Evolutionary conservation across 2,797 vertebrate genomes (phyloP), one percentile per base, ranked within the genome.

Genomic region (Sternarchorhynchus goeldii): DNA sequence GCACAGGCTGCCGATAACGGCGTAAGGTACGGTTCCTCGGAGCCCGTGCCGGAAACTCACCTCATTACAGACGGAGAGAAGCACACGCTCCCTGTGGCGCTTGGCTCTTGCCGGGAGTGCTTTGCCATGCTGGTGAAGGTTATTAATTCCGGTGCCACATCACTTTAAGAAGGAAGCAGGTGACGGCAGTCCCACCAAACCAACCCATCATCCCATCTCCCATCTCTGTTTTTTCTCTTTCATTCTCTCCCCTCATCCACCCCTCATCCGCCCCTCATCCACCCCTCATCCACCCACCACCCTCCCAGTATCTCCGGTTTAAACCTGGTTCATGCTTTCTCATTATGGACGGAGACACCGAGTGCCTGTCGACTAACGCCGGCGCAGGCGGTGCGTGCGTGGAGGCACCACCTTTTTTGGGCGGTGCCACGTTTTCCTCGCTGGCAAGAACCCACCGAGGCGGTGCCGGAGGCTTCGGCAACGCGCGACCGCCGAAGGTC

Each of bases 151-250:
- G 81, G 59, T 86, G 88, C 83, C 84, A 88, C 68, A 77, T 88
- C 89, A 88, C 86, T 89, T 91, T 25, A 90, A 90, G 76, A 88
- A 85, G 84, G 82, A 90, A 87, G 89, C 89, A 25, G 69, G 88
- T 93, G 88, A 93, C 85, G 91, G 90, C 85, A 86, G 89, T 87
- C 85, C 50, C 20, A 25, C 34, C 39, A 50, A 50, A 14, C 45
- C 45, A 50, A 12, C 45, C 18, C 53, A 63, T 58, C 14, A 31
- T 63, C 5, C 34, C 16, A n/a, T 55, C 29, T 17, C 50, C 39
- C 31, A 25, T 65, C 60, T 31, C 62, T 74, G 10, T 57, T 14
- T 58, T 79, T 76, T 81, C 74, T 78, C 68, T 63, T 70, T 81
- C 81, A 68, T 57, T 69, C 39, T 41, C 39, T 41, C 39, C 39